These are phyloP conservation scores for Silurus asotus DNA, from an alignment of 2,113 vertebrate genomes.

Conservation along the genomic window DNA sequence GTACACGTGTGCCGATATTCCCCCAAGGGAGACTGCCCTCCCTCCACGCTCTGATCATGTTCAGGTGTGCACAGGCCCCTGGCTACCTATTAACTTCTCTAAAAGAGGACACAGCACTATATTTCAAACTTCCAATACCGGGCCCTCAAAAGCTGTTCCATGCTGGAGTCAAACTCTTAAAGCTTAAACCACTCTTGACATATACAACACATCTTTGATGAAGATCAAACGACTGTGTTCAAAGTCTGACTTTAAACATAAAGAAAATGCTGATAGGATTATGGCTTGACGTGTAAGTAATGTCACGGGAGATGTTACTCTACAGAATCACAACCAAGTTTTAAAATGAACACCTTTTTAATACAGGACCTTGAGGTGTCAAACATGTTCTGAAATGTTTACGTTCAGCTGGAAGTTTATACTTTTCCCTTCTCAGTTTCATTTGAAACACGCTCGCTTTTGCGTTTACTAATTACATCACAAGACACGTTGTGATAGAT, in stretches of 20 bases:
- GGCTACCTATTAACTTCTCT: slow-evolving; percentile 24
- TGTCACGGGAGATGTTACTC: background rate
- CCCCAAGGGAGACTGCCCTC: slow-evolving; percentile 6
- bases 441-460: slow-evolving; percentile 32
- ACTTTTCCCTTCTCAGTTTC: slow-evolving; percentile 8
- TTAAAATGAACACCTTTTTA: background rate
- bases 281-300: background rate
- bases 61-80: slow-evolving; percentile 34
- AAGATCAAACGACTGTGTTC: slow-evolving; percentile 39
- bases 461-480: slow-evolving; percentile 51
- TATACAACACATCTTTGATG: slow-evolving; percentile 18
- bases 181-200: background rate
- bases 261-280: slow-evolving; percentile 19
- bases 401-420: background rate
- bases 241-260: slow-evolving; percentile 33
- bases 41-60: slow-evolving; percentile 23
- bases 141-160: slow-evolving; percentile 20
- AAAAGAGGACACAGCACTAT: background rate
- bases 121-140: background rate
- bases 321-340: background rate
- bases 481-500: slow-evolving; percentile 44
- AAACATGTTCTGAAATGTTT: slow-evolving; percentile 12
- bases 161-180: background rate
- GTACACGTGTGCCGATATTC: slow-evolving; percentile 29
- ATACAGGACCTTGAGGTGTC: slow-evolving; percentile 27